phyloP scores from a whole-genome alignment of 1,140 invertebrate species.

The Camponotus floridanus region DNA sequence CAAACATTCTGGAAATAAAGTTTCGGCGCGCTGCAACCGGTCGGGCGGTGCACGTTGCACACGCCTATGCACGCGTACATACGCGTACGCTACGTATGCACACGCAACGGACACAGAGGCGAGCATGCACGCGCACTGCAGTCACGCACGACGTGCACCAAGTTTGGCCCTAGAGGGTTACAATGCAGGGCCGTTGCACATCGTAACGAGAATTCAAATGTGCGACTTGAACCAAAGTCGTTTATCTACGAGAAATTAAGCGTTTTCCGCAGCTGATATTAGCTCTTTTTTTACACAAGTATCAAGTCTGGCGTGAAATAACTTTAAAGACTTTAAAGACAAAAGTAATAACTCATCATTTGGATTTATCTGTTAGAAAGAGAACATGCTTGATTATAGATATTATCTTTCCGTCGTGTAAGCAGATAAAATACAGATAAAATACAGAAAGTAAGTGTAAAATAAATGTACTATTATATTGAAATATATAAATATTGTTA shows the following conservation, averaged over 20 bases:
- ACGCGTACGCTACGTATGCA: conserved; percentile 64
- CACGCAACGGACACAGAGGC: conserved; percentile 50
- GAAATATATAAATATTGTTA: no score
- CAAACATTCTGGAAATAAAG: conserved; percentile 86
- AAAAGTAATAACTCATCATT: no score
- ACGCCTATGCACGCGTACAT: conserved; percentile 44
- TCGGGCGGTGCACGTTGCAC: conserved; percentile 40
- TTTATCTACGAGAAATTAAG: conserved; percentile 2
- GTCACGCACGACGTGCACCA: conserved; percentile 67
- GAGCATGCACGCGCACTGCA: conserved; percentile 55
- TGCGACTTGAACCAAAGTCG: conserved; percentile 62
- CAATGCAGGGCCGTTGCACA: conserved; percentile 77
- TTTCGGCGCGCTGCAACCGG: conserved; percentile 73
- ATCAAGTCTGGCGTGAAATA: no score
- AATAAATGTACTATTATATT: no score
- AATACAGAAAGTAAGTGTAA: neutral
- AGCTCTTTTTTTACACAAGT: no score
- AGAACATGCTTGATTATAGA: neutral
- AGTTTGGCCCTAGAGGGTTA: conserved; percentile 80
- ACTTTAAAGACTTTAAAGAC: no score
- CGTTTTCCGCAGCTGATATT: neutral
- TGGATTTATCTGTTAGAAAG: no score
- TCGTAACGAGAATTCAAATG: conserved; percentile 69
- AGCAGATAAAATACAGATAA: neutral
- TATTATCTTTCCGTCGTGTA: no score